Conservation (phyloP, 1,140 invertebrate species). For the Drosophila mayri region DNA sequence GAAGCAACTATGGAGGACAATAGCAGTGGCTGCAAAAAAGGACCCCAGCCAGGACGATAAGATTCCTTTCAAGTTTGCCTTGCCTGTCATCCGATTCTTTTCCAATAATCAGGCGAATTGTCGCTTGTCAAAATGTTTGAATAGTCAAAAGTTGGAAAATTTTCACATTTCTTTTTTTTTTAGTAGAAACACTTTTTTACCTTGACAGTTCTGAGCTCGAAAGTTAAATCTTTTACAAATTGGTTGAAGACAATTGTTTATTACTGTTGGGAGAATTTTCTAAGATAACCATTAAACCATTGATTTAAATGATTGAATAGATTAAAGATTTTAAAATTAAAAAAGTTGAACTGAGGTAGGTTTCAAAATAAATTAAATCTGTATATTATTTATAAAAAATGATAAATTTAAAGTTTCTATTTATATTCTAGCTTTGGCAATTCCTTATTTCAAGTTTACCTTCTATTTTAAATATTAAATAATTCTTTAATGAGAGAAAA, state of each 20-base stretch:
- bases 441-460: not conserved
- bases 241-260: not conserved
- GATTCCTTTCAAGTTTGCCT: constrained; percentile 20
- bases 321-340: no score
- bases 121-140: constrained; percentile 73
- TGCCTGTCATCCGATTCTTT: constrained; percentile 7
- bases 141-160: constrained; percentile 58
- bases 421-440: not conserved
- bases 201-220: not conserved
- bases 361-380: not conserved
- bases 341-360: not conserved
- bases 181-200: not conserved
- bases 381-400: not conserved
- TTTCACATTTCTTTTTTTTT: constrained; percentile 5
- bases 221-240: not conserved
- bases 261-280: not conserved
- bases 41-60: constrained; percentile 23
- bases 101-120: constrained; percentile 76
- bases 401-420: not conserved
- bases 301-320: no score
- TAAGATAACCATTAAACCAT: no score
- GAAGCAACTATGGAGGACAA: constrained; percentile 49
- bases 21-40: constrained; percentile 9
- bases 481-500: not conserved
- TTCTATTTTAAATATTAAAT: not conserved